These are phyloP conservation scores for Danio albolineatus DNA, from an alignment of 2,797 vertebrate genomes.

Conservation along the genomic window DNA sequence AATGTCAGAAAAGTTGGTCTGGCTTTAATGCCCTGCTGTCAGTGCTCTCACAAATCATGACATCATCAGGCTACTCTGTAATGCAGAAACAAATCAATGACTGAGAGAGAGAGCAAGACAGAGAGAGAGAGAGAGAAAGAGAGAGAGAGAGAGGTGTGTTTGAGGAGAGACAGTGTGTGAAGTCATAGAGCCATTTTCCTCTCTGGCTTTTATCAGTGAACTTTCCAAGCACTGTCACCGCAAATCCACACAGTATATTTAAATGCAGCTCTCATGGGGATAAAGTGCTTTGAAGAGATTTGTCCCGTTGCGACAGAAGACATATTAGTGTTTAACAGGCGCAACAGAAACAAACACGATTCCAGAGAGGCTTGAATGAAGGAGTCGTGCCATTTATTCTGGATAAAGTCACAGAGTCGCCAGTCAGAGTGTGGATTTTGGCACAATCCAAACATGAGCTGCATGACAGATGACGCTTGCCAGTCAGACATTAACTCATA, in stretches of 20 bases:
- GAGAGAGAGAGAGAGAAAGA: constrained; percentile 22
- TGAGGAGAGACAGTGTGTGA: constrained; percentile 42
- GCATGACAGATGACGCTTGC: constrained; percentile 32
- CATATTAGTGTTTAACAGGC: constrained; percentile 4
- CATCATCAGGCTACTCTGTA: constrained; percentile 44
- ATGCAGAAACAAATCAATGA: constrained; percentile 46
- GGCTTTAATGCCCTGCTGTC: constrained; percentile 28
- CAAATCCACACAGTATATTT: constrained; percentile 51
- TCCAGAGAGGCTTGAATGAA: constrained; percentile 6
- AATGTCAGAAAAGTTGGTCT: constrained; percentile 16
- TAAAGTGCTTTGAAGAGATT: constrained; percentile 10
- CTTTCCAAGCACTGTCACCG: constrained; percentile 49
- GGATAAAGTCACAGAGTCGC: constrained; percentile 1
- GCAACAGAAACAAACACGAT: constrained; percentile 9
- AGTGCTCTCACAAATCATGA: constrained; percentile 17
- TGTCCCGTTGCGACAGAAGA: constrained; percentile 12
- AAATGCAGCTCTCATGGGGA: not conserved
- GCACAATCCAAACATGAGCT: not conserved
- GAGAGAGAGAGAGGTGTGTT: constrained; percentile 47
- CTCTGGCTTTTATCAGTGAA: constrained; percentile 61
- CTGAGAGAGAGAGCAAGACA: not conserved
- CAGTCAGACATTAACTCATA: constrained; percentile 15
- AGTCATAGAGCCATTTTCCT: constrained; percentile 60
- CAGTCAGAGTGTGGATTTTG: constrained; percentile 25
- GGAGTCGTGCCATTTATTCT: not conserved